A percentile compares a stretch with the other conserved stretches of the same genome.
phyloP scores from a whole-genome alignment of 2,888 invertebrate species.

The Apodemia duryi region DNA sequence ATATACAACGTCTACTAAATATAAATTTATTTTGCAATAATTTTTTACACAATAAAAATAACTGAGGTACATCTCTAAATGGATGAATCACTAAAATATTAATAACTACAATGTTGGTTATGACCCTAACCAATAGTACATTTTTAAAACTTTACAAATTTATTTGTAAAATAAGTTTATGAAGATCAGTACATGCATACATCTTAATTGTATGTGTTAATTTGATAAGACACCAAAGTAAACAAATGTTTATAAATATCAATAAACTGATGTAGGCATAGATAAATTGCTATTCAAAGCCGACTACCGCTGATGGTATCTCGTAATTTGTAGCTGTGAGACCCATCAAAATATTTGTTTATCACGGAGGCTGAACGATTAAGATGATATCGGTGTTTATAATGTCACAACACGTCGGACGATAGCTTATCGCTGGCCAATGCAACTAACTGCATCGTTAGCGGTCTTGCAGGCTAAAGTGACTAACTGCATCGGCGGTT shows the following conservation, averaged over 20 bases:
- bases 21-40: too few relatives aligned
- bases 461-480: slow-evolving; percentile 28
- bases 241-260: slow-evolving; percentile 16
- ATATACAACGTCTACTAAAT: too few relatives aligned
- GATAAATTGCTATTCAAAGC: slow-evolving; percentile 19
- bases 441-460: slow-evolving; percentile 25
- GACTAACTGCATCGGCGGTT: slow-evolving; percentile 17
- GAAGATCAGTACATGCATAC: too few relatives aligned
- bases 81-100: too few relatives aligned
- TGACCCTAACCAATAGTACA: too few relatives aligned
- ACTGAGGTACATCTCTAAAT: too few relatives aligned
- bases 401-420: slow-evolving; percentile 49
- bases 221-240: not conserved
- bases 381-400: slow-evolving; percentile 56
- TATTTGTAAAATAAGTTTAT: too few relatives aligned
- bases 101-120: too few relatives aligned
- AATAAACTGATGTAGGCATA: slow-evolving; percentile 18
- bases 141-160: too few relatives aligned
- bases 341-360: slow-evolving; percentile 69
- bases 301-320: slow-evolving; percentile 47
- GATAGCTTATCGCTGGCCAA: slow-evolving; percentile 46
- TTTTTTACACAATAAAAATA: too few relatives aligned
- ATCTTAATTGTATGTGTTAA: not conserved
- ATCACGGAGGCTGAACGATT: slow-evolving; percentile 43
- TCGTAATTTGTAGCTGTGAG: slow-evolving; percentile 56